phyloP scores from a whole-genome alignment of 2,113 vertebrate species.

The Phyllostomus hastatus region DNA sequence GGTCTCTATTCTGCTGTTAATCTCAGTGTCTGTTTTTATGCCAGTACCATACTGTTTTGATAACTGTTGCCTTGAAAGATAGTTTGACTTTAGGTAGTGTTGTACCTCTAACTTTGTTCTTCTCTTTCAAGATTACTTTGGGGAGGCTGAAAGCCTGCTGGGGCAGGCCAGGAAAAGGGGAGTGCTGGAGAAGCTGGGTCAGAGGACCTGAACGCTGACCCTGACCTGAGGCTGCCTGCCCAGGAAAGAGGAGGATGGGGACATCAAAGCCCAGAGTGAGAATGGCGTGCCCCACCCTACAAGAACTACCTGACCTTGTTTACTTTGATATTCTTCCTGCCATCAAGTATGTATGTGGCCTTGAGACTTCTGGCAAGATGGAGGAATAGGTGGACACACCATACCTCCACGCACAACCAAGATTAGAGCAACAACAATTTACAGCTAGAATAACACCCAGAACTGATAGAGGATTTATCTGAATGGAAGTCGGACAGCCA shows the following conservation, averaged over 20 bases:
- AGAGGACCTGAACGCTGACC: constrained; percentile 45
- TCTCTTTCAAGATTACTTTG: neutral
- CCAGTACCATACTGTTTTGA: neutral
- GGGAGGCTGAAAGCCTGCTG: constrained; percentile 50
- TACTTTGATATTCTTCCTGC: too few species aligned
- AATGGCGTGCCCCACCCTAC: too few species aligned
- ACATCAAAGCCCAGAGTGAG: too few species aligned
- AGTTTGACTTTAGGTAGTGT: neutral
- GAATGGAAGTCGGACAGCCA: too few species aligned
- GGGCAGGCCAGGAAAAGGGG: constrained; percentile 32
- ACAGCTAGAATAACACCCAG: too few species aligned
- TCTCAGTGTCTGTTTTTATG: neutral
- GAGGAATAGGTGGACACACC: too few species aligned
- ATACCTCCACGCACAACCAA: too few species aligned
- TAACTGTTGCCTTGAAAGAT: neutral
- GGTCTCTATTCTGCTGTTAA: neutral
- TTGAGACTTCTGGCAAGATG: too few species aligned
- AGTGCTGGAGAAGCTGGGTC: constrained; percentile 12
- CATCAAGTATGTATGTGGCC: too few species aligned
- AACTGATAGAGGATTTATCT: too few species aligned
- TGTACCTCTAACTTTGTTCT: neutral
- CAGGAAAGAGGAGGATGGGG: constrained; percentile 2
- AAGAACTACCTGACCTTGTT: too few species aligned
- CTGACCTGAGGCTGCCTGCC: constrained; percentile 45
- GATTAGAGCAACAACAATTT: too few species aligned